Percentiles rank a stretch among this genome's conserved stretches.
Evolutionary conservation across 2,797 vertebrate species (phyloP).

Genomic region (Furcifer pardalis): DNA sequence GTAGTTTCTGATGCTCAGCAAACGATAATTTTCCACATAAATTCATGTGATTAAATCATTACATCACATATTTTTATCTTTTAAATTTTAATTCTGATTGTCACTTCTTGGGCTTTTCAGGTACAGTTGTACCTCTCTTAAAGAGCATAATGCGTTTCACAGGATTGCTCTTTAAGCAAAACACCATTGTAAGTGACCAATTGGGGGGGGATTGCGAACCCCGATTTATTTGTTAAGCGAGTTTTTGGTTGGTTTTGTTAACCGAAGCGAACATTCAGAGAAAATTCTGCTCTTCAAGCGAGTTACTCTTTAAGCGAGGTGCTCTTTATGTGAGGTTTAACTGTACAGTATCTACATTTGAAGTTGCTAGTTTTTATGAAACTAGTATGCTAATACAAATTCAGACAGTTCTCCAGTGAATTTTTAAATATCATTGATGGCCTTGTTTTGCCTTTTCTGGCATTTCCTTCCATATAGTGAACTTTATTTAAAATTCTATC

Average conservation of each 20-base stretch:
- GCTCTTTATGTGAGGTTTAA: no score
- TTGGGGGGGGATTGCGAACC: no score
- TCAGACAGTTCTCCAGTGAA: background rate
- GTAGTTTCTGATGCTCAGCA: background rate
- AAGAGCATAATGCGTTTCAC: no score
- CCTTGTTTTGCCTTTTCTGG: background rate
- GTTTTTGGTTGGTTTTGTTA: no score
- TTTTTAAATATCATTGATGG: background rate
- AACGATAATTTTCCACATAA: background rate
- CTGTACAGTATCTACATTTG: background rate
- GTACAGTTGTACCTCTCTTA: no score
- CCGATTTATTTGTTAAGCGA: no score
- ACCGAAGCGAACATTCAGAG: no score
- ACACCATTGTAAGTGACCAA: no score
- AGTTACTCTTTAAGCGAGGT: no score
- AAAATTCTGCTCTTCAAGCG: no score
- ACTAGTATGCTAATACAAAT: background rate
- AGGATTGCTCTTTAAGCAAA: no score
- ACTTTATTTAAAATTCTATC: background rate
- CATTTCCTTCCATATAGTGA: background rate
- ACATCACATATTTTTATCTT: background rate
- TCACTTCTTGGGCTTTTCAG: background rate
- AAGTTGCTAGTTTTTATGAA: background rate
- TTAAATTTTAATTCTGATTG: background rate
- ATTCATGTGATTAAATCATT: background rate